phyloP scores from a whole-genome alignment of 2,113 vertebrate genomes.

The Eurypyga helias region DNA sequence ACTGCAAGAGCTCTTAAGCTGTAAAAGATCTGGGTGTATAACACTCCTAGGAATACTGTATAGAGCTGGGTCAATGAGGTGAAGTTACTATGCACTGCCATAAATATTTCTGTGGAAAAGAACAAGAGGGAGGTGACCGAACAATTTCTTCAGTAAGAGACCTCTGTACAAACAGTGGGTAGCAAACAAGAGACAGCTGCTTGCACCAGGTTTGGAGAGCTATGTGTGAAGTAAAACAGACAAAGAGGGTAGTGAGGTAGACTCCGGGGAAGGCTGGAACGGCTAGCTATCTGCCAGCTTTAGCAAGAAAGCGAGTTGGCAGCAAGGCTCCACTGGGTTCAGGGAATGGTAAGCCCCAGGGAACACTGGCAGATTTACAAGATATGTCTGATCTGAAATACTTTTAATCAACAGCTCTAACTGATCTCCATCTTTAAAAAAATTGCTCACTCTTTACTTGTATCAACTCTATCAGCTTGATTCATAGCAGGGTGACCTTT shows the following conservation, averaged over 20 bases:
- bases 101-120: neutral
- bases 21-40: neutral
- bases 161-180: neutral
- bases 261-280: neutral
- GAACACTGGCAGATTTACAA: neutral
- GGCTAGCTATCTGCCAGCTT: neutral
- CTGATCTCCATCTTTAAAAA: neutral
- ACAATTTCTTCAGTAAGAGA: neutral
- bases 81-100: neutral
- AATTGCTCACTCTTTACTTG: neutral
- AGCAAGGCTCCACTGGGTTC: neutral
- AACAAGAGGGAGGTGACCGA: neutral
- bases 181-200: neutral
- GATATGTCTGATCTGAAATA: neutral
- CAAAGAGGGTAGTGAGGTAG: neutral
- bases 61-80: neutral
- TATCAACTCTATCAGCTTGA: neutral
- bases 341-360: neutral
- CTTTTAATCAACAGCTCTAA: neutral
- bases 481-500: neutral
- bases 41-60: neutral
- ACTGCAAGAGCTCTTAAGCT: neutral
- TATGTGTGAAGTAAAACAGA: neutral
- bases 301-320: neutral
- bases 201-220: neutral